phyloP scores from a whole-genome alignment of 1,140 invertebrate species.

The Achroia grisella region DNA sequence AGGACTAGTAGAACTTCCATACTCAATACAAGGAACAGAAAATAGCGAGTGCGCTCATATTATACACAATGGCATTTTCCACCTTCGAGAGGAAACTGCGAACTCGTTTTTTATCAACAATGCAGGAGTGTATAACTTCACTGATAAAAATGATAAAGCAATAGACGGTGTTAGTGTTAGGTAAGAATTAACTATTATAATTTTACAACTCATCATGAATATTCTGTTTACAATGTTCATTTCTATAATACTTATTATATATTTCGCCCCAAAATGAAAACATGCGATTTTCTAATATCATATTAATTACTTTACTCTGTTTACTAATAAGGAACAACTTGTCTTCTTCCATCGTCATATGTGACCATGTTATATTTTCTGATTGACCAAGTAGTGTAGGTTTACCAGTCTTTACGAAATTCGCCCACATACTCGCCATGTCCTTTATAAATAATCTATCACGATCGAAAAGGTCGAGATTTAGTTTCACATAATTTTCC shows the following conservation, averaged over 20 bases:
- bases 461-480: constrained; percentile 9
- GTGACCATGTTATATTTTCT: constrained; percentile 34
- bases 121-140: constrained; percentile 38
- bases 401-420: constrained; percentile 65
- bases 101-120: constrained; percentile 67
- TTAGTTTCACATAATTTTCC: constrained; percentile 43
- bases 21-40: constrained; percentile 31
- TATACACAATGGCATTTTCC: constrained; percentile 27
- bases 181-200: constrained; percentile 24
- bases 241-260: constrained; percentile 37
- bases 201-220: constrained; percentile 24
- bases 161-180: constrained; percentile 50
- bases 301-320: constrained; percentile 23
- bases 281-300: constrained; percentile 30
- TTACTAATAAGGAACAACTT: constrained; percentile 39
- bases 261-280: constrained; percentile 51
- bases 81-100: constrained; percentile 44
- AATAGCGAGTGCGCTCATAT: constrained; percentile 31
- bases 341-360: constrained; percentile 30
- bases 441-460: constrained; percentile 47
- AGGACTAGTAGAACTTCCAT: constrained; percentile 35
- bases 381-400: constrained; percentile 33
- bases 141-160: constrained; percentile 57
- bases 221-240: constrained; percentile 19
- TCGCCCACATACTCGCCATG: constrained; percentile 60